phyloP scores from a whole-genome alignment of 2,888 invertebrate species.

The Drosophila longiperda region DNA sequence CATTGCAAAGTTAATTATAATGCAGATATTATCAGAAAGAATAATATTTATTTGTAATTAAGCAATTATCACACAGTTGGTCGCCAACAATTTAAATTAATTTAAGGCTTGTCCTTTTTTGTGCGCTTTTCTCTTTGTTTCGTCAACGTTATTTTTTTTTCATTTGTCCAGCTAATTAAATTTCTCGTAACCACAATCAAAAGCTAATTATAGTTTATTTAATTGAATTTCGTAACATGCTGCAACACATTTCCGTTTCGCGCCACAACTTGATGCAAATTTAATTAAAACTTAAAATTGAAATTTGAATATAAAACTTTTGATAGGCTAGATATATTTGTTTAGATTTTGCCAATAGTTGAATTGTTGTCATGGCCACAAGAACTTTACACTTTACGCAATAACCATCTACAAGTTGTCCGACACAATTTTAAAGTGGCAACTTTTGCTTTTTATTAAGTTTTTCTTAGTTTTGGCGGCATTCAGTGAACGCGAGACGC shows the following conservation, averaged over 20 bases:
- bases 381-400: slow-evolving; percentile 15
- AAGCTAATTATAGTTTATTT: slow-evolving; percentile 53
- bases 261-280: slow-evolving; percentile 7
- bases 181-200: slow-evolving; percentile 45
- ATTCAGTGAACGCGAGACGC: slow-evolving; percentile 42
- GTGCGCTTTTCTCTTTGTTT: background rate
- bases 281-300: slow-evolving; percentile 22
- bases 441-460: background rate
- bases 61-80: background rate
- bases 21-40: background rate
- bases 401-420: slow-evolving; percentile 47
- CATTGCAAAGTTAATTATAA: background rate
- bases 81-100: background rate
- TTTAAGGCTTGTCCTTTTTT: background rate
- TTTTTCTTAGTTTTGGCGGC: background rate
- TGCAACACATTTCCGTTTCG: background rate
- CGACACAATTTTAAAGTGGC: slow-evolving; percentile 4
- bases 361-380: slow-evolving; percentile 25
- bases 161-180: slow-evolving; percentile 45
- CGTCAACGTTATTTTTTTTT: slow-evolving; percentile 6
- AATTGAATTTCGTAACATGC: slow-evolving; percentile 22
- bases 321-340: background rate
- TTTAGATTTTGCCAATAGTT: background rate
- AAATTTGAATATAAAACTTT: background rate
- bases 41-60: background rate